phyloP scores from a whole-genome alignment of 2,888 invertebrate species.

The Aspidapion aeneum region DNA sequence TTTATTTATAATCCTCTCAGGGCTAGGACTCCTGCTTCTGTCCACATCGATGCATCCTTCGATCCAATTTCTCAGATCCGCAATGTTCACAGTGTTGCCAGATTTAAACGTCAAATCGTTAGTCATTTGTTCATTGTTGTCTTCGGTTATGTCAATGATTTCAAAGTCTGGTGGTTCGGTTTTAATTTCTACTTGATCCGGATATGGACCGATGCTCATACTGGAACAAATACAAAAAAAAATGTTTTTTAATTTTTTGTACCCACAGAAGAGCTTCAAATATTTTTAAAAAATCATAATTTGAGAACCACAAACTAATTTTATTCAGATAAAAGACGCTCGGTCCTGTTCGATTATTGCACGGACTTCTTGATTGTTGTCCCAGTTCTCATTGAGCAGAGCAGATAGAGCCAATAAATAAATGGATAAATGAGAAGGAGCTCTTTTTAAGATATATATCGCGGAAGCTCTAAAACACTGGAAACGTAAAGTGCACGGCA shows the following conservation, averaged over 20 bases:
- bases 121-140: conserved; percentile 16
- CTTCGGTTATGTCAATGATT: not conserved
- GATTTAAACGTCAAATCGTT: conserved; percentile 16
- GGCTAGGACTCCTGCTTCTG: conserved; percentile 32
- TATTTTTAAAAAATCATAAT: too few species aligned
- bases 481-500: too few species aligned
- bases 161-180: not conserved
- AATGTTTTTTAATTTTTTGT: too few species aligned
- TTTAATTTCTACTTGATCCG: not conserved
- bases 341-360: too few species aligned
- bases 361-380: too few species aligned
- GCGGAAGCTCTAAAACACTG: too few species aligned
- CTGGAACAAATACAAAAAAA: too few species aligned
- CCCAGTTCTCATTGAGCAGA: too few species aligned
- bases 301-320: not conserved
- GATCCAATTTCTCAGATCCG: conserved; percentile 33
- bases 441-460: too few species aligned
- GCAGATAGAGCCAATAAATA: too few species aligned
- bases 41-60: conserved; percentile 29
- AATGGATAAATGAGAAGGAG: too few species aligned
- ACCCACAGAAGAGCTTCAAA: not conserved
- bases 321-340: conserved; percentile 2
- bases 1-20: conserved; percentile 25
- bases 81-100: conserved; percentile 22
- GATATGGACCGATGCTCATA: not conserved